A percentile compares a stretch with the other conserved stretches of the same genome.
Evolutionary conservation across 2,888 invertebrate genomes (phyloP).

Genomic region (Erebia epiphron): DNA sequence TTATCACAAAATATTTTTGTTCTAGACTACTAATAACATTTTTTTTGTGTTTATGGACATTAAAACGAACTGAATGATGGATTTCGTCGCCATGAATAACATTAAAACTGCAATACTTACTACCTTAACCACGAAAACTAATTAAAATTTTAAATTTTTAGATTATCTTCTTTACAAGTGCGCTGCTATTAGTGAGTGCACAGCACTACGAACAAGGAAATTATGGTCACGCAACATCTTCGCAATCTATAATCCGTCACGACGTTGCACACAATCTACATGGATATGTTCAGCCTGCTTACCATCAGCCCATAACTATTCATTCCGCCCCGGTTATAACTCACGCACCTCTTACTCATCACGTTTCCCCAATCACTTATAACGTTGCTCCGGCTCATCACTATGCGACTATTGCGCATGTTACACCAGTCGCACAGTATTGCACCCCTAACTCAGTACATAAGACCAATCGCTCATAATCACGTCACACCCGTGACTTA

Average conservation of each 20-base stretch:
- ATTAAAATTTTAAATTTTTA: slow-evolving; percentile 8
- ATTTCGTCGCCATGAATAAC: too few relatives aligned
- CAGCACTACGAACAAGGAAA: slow-evolving; percentile 44
- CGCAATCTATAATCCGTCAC: slow-evolving; percentile 42
- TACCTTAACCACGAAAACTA: not conserved
- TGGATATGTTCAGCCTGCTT: slow-evolving; percentile 36
- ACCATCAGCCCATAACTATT: slow-evolving; percentile 19
- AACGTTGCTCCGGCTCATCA: not conserved
- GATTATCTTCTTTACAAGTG: slow-evolving; percentile 38
- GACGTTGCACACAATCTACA: slow-evolving; percentile 36
- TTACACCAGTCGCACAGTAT: slow-evolving; percentile 16
- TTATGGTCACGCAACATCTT: slow-evolving; percentile 44
- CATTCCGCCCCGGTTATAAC: slow-evolving; percentile 18
- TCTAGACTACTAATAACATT: too few relatives aligned
- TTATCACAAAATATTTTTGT: too few relatives aligned
- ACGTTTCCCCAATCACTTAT: slow-evolving; percentile 18
- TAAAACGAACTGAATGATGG: too few relatives aligned
- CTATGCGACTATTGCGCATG: slow-evolving; percentile 13
- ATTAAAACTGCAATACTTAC: too few relatives aligned
- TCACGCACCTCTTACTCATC: slow-evolving; percentile 14
- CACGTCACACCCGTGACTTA: slow-evolving; percentile 45
- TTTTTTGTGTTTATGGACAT: too few relatives aligned
- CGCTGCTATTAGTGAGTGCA: slow-evolving; percentile 46
- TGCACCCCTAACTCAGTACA: slow-evolving; percentile 16
- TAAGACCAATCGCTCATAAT: slow-evolving; percentile 39